Evolutionary conservation across 2,888 invertebrate species (phyloP), one percentile per base, ranked within the genome.

Genomic region (Cinara cedri): DNA sequence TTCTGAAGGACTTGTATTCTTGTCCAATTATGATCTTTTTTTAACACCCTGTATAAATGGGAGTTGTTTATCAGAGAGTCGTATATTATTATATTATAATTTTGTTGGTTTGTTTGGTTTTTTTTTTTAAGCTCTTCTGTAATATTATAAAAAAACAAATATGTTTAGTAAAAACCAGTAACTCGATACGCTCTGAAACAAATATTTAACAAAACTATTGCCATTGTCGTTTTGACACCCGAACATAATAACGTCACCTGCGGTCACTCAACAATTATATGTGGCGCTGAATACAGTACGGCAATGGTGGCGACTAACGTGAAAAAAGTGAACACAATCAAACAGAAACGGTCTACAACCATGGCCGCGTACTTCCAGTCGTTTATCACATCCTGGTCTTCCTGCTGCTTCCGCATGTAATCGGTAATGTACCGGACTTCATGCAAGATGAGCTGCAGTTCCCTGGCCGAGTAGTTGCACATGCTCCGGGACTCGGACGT

Each of bases 351-450:
- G 88, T 98, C 97, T 86, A 98, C 96, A 86, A 97, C 97, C 95
- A 97, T 96, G 83, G 97, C 97, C 81, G 97, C 97, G 86, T 97
- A 98, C 87, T 96, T 97, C 97, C 97, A 97, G 87, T 98, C 97
- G 87, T 93, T 95, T 84, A 95, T 95, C 83, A 95, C 89, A 86
- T 97, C 96, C 81, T 93, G 92, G 85, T 96, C 95, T 84, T 96
- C 95, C 85, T 98, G 97, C 80, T 96, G 93, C 86, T 96, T 95
- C 86, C 93, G 93, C 93, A 97, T 95, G 84, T 96, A 91, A 84
- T 92, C 91, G 57, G 97, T 97, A 86, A 98, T 96, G 88, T 96
- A 96, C 87, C 95, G 95, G 84, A 98, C 89, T 88, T 98, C 97
- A 84, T 93, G 91, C 83, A 97, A 90, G 85, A 98, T 97, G 85